These are phyloP conservation scores for Luffia ferchaultella DNA, from an alignment of 2,888 invertebrate species.

Conservation along the genomic window DNA sequence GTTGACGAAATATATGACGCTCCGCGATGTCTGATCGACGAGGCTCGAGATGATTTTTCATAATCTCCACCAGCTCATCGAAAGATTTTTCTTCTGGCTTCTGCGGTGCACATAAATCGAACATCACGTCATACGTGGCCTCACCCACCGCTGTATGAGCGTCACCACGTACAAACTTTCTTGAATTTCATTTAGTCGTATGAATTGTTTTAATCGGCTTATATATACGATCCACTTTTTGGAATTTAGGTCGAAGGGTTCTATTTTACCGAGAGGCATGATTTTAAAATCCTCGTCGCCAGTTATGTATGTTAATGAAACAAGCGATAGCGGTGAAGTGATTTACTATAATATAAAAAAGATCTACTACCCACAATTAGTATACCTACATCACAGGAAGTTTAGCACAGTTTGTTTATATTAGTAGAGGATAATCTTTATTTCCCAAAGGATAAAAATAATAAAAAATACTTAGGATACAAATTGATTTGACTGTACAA, in stretches of 20 bases:
- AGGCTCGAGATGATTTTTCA: constrained; percentile 2
- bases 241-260: background rate
- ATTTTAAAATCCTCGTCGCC: too few relatives aligned
- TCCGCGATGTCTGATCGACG: constrained; percentile 2
- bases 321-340: too few relatives aligned
- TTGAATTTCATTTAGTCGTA: background rate
- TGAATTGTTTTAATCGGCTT: background rate
- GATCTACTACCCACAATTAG: too few relatives aligned
- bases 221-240: background rate
- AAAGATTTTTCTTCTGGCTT: constrained; percentile 1
- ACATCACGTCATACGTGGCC: constrained; percentile 2
- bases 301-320: too few relatives aligned
- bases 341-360: too few relatives aligned
- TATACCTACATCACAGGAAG: too few relatives aligned
- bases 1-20: background rate
- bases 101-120: background rate
- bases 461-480: too few relatives aligned
- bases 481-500: too few relatives aligned
- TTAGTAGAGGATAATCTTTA: too few relatives aligned
- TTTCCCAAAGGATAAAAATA: too few relatives aligned
- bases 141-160: constrained; percentile 1
- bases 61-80: background rate
- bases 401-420: too few relatives aligned
- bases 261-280: background rate
- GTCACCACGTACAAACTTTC: background rate